A percentile compares a stretch with the other conserved stretches of the same genome.
phyloP scores from a whole-genome alignment of 2,113 vertebrate genomes.

The Heterochromis multidens region DNA sequence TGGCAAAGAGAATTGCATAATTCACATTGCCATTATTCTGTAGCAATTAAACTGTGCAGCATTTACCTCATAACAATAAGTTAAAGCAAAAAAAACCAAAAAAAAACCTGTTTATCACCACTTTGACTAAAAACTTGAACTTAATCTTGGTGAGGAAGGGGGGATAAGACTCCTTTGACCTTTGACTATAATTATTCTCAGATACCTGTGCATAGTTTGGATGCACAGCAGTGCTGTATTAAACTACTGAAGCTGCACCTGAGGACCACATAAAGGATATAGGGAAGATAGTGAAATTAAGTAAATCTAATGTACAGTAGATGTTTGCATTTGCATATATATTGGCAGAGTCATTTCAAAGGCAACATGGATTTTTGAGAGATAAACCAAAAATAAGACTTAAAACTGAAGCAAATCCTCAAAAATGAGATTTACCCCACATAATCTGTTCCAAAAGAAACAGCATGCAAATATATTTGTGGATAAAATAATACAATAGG shows the following conservation, averaged over 20 bases:
- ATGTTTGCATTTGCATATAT: constrained; percentile 72
- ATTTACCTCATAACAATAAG: background rate
- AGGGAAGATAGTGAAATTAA: constrained; percentile 44
- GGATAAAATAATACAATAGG: background rate
- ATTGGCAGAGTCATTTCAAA: constrained; percentile 66
- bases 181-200: too few species aligned
- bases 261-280: constrained; percentile 28
- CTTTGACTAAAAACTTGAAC: too few species aligned
- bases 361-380: constrained; percentile 49
- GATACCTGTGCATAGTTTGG: too few species aligned
- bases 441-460: constrained; percentile 6
- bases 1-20: background rate
- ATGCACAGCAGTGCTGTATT: constrained; percentile 27
- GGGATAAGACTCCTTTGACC: too few species aligned
- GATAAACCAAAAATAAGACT: constrained; percentile 54
- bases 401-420: constrained; percentile 45
- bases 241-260: constrained; percentile 42
- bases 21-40: background rate
- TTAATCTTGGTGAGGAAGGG: too few species aligned
- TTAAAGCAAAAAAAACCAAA: background rate
- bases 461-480: background rate
- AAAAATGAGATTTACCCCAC: constrained; percentile 26
- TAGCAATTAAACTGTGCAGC: background rate
- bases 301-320: constrained; percentile 58
- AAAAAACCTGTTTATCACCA: too few species aligned